Evolutionary conservation across 2,797 vertebrate genomes (phyloP), one percentile per base, ranked within the genome.

Genomic region (Danio kyathit): DNA sequence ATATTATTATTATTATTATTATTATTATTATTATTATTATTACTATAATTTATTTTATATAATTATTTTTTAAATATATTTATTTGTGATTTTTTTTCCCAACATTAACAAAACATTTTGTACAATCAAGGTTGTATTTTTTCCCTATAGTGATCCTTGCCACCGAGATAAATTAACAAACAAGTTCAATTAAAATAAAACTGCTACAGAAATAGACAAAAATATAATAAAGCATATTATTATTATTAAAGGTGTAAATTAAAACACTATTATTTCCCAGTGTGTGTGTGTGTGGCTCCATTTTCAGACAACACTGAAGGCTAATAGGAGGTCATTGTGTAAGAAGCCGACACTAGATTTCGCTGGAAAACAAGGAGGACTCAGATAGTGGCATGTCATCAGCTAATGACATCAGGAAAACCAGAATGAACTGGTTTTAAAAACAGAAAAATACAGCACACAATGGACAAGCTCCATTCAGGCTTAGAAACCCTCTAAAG

Each of bases 341-440:
- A 40, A 12, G 29, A 60, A 60, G 21, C 52, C 6, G 44, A 49
- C 76, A 49, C 63, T 59, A 67, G 21, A 11, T 69, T 51, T 49
- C n/a, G 0, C 44, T 17, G 16, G 65, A 69, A 70, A 69, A 78
- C 76, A 70, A 69, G 12, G 44, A 78, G 41, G 2, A 60, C 43
- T 49, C 56, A 69, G 43, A 59, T 16, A 29, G 46, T 7, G 40
- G 49, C 19, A 29, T 76, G 61, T 38, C 52, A n/a, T 77, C 64
- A 60, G 29, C 56, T 59, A 60, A 72, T 79, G 67, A 54, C 67
- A 71, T 63, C 67, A 44, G 29, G 44, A 70, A 6, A 76, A 72
- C 43, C 4, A 7, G 46, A 41, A 59, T 52, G 48, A 63, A 79
- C 67, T 6, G 17, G 48, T 63, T 44, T 72, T 2, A 29, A 29